Evolutionary conservation across 2,888 invertebrate genomes (phyloP).

Genomic region (Brachycybe producta): DNA sequence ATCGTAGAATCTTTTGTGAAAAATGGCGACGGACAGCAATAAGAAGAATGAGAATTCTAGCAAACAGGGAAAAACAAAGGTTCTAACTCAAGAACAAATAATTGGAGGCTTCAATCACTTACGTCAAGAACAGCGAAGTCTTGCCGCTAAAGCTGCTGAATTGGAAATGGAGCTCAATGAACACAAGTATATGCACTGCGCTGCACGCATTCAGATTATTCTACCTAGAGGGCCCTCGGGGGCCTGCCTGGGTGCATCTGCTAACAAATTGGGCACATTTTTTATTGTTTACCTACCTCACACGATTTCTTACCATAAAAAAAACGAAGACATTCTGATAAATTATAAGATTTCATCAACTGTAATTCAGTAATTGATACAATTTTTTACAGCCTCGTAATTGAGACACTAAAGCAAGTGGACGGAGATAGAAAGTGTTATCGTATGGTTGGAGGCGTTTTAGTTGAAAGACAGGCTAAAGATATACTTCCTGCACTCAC

Average conservation of each 20-base stretch:
- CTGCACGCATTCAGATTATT: not conserved
- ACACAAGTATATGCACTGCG: constrained; percentile 61
- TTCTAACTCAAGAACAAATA: constrained; percentile 56
- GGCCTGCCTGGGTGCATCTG: no score
- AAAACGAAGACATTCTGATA: no score
- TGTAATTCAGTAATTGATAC: no score
- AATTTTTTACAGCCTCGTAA: constrained; percentile 65
- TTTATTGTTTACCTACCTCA: no score
- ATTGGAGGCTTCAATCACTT: constrained; percentile 74
- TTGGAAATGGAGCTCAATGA: constrained; percentile 89
- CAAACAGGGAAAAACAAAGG: constrained; percentile 36
- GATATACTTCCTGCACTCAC: constrained; percentile 75
- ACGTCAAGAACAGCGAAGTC: constrained; percentile 69
- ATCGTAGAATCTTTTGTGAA: no score
- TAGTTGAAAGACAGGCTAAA: constrained; percentile 82
- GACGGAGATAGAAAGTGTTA: constrained; percentile 77
- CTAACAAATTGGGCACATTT: no score
- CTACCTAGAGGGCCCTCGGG: no score
- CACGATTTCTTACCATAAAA: no score
- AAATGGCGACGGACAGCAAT: constrained; percentile 24
- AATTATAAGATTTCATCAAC: no score
- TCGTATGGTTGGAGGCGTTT: constrained; percentile 82
- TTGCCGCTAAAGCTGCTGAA: constrained; percentile 79
- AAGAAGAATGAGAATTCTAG: constrained; percentile 24
- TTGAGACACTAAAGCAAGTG: constrained; percentile 77